A percentile compares a stretch with the other conserved stretches of the same genome.
These are phyloP conservation scores for Scolopax mira DNA, from an alignment of 2,113 vertebrate genomes.

Conservation along the genomic window DNA sequence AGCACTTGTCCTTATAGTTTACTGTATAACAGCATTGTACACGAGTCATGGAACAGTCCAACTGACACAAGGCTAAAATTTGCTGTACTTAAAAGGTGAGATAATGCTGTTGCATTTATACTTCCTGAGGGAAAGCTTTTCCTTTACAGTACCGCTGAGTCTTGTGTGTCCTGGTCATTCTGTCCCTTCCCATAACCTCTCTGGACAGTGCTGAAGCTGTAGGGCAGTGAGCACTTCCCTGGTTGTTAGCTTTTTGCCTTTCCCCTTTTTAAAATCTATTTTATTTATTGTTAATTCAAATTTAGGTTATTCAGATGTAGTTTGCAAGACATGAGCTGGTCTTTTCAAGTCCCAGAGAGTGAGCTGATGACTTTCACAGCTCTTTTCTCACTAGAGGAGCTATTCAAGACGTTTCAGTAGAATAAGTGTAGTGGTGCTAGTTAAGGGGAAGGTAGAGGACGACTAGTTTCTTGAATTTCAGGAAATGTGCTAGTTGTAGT, in stretches of 20 bases:
- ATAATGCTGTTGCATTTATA: background rate
- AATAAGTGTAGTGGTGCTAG: background rate
- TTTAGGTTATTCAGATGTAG: background rate
- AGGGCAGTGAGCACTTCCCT: background rate
- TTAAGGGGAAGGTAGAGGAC: background rate
- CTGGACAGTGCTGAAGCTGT: background rate
- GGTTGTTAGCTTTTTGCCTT: background rate
- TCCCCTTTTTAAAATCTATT: background rate
- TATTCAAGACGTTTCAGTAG: background rate
- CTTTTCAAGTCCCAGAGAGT: background rate
- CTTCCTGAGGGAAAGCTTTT: background rate
- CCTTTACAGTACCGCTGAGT: background rate
- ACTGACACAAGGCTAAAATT: background rate
- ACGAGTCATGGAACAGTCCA: background rate
- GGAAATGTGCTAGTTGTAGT: background rate
- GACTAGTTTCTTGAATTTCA: background rate
- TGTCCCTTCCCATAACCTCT: background rate
- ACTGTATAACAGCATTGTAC: background rate
- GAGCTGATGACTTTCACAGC: background rate
- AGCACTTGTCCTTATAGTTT: background rate
- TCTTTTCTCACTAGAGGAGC: background rate
- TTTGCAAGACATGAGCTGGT: background rate
- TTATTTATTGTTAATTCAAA: background rate
- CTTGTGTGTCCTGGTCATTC: background rate
- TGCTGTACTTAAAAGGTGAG: background rate